Conservation (phyloP, 2,888 invertebrate species). For the Galerucella pusilla region DNA sequence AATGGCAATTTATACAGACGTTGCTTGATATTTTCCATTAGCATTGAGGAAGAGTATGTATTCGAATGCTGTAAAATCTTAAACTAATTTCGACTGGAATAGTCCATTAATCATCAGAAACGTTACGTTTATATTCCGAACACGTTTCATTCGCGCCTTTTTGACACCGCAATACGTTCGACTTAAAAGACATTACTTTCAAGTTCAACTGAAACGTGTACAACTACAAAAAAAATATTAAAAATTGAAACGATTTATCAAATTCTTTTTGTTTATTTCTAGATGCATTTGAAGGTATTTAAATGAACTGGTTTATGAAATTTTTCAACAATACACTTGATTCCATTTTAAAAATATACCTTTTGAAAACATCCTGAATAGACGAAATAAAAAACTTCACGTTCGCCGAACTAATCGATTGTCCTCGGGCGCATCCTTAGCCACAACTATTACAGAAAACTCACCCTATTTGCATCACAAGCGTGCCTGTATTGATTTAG, state of each 20-base stretch:
- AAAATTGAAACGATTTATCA: background rate
- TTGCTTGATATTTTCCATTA: slow-evolving; percentile 42
- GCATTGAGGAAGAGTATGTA: slow-evolving; percentile 42
- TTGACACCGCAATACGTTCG: slow-evolving; percentile 20
- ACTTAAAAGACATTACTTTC: slow-evolving; percentile 11
- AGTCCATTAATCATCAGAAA: slow-evolving; percentile 44
- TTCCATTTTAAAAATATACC: background rate
- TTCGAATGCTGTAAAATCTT: slow-evolving; percentile 46
- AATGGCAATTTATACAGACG: slow-evolving; percentile 42
- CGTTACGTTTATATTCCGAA: slow-evolving; percentile 25
- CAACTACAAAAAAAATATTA: background rate
- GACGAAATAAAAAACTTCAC: background rate
- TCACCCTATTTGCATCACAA: slow-evolving; percentile 35
- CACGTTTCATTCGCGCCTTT: slow-evolving; percentile 22
- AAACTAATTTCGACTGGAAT: slow-evolving; percentile 44
- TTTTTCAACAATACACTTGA: background rate
- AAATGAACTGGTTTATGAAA: background rate
- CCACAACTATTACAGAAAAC: slow-evolving; percentile 32
- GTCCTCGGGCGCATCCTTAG: slow-evolving; percentile 20
- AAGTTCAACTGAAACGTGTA: slow-evolving; percentile 1
- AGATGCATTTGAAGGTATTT: no score
- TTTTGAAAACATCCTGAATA: background rate
- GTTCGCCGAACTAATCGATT: slow-evolving; percentile 21
- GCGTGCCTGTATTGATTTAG: slow-evolving; percentile 40
- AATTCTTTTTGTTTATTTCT: no score